Evolutionary conservation across 2,797 vertebrate species (phyloP).

Genomic region (Tragopan temminckii): DNA sequence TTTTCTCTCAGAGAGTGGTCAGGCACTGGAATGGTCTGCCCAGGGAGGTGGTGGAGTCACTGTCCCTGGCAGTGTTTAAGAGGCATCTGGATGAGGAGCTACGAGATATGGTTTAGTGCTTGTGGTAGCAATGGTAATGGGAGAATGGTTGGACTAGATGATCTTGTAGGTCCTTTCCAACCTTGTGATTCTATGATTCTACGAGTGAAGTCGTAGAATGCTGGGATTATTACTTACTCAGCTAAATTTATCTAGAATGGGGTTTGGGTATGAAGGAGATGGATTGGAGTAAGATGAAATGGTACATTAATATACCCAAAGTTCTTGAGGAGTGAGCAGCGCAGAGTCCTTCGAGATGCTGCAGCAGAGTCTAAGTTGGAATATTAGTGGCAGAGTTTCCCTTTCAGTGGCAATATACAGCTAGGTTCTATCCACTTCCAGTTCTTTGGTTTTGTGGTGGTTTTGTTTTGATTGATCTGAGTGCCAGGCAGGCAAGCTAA

Average conservation of each 20-base stretch:
- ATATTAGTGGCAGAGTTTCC: background rate
- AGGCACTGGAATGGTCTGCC: too few species aligned
- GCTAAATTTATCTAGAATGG: background rate
- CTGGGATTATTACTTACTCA: background rate
- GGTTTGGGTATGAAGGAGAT: background rate
- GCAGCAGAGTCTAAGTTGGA: background rate
- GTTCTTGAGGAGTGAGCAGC: background rate
- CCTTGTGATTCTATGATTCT: too few species aligned
- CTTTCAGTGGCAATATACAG: background rate
- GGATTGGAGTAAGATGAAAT: background rate
- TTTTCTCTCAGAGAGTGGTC: too few species aligned
- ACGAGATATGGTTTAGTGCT: too few species aligned
- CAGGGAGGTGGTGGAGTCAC: too few species aligned
- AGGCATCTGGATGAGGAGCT: too few species aligned
- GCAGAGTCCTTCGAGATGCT: background rate
- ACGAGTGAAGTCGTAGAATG: background rate
- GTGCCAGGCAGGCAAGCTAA: background rate
- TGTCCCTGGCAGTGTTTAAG: too few species aligned
- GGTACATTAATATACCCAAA: background rate
- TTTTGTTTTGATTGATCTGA: background rate
- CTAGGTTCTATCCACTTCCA: background rate
- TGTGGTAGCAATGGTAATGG: too few species aligned
- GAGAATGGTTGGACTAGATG: too few species aligned
- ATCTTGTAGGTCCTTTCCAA: too few species aligned
- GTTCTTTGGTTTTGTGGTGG: background rate